Conservation (phyloP, 2,888 invertebrate species). For the Palloptera scutellata region DNA sequence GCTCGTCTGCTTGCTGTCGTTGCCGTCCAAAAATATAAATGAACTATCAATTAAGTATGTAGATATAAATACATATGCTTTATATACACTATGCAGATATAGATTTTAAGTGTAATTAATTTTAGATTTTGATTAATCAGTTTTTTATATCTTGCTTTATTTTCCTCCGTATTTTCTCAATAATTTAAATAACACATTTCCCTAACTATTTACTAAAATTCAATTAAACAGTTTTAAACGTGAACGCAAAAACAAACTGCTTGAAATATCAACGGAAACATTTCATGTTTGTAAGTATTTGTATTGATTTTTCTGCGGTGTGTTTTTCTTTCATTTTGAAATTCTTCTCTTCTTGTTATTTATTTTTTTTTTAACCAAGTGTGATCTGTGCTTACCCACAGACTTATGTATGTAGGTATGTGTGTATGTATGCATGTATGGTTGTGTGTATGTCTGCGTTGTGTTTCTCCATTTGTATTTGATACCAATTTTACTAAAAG, state of each 20-base stretch:
- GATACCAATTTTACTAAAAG: constrained; percentile 28
- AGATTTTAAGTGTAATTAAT: constrained; percentile 7
- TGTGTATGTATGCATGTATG: no score
- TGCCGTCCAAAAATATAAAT: background rate
- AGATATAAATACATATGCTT: no score
- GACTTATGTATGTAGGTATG: no score
- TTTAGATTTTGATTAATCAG: constrained; percentile 20
- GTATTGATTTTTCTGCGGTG: background rate
- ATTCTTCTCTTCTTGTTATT: background rate
- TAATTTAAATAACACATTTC: constrained; percentile 37
- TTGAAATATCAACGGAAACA: constrained; percentile 1
- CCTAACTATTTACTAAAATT: constrained; percentile 41
- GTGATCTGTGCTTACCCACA: no score
- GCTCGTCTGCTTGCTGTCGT: background rate
- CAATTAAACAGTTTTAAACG: constrained; percentile 16
- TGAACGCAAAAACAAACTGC: background rate
- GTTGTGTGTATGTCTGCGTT: no score
- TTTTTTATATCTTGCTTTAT: background rate
- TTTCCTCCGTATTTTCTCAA: background rate
- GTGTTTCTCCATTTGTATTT: background rate
- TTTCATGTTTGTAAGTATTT: background rate
- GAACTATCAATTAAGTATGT: background rate
- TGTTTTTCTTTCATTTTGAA: background rate
- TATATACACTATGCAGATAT: no score
- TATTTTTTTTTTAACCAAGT: background rate